Percentiles rank a stretch among this genome's conserved stretches.
phyloP scores from a whole-genome alignment of 2,888 invertebrate genomes.

The Mantis religiosa region DNA sequence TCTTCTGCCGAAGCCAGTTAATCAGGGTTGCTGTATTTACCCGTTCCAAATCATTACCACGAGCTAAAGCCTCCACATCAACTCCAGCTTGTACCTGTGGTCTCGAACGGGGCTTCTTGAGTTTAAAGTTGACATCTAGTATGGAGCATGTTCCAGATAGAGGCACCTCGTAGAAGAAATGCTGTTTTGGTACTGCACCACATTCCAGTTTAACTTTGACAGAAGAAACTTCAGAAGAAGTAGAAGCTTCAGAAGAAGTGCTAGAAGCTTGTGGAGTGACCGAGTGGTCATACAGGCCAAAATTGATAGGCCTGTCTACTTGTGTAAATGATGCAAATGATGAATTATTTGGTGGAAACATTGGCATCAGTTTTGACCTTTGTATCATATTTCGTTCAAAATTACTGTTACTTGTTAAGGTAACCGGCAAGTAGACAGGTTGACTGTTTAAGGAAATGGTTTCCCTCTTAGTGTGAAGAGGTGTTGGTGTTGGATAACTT shows the following conservation, averaged over 20 bases:
- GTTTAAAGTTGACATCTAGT: not conserved
- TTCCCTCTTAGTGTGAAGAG: not conserved
- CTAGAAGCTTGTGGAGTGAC: not conserved
- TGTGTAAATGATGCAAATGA: not conserved
- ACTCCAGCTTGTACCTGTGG: conserved; percentile 27
- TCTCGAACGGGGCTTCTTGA: conserved; percentile 22
- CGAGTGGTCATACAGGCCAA: not conserved
- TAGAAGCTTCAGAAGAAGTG: not conserved
- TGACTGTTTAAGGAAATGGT: not conserved
- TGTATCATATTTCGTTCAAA: not conserved
- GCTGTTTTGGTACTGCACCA: not conserved
- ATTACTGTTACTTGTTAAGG: not conserved
- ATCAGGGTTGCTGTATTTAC: conserved; percentile 29
- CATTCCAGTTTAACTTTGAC: not conserved
- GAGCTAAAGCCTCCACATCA: conserved; percentile 29
- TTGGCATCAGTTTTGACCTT: not conserved
- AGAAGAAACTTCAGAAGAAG: no score
- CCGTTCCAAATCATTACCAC: conserved; percentile 19
- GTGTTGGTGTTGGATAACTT: not conserved
- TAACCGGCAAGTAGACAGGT: not conserved
- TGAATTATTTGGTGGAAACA: not conserved
- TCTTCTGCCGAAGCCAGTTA: conserved; percentile 26
- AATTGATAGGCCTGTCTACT: not conserved
- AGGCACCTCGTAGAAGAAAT: not conserved
- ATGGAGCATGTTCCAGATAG: not conserved